Conservation (phyloP, 2,888 invertebrate genomes). For the Apoderus coryli region DNA sequence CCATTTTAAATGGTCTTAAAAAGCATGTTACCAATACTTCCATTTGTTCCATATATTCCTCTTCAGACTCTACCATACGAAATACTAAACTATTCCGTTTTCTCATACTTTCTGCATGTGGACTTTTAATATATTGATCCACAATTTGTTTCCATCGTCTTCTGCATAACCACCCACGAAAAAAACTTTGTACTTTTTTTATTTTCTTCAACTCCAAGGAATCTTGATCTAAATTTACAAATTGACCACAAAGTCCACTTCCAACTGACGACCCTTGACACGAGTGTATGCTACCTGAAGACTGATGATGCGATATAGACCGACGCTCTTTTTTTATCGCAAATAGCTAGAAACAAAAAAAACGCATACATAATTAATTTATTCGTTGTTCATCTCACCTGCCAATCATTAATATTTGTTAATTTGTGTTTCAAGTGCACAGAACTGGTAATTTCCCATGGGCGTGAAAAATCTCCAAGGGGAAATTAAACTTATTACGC, state of each 20-base stretch:
- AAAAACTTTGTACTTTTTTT: slow-evolving; percentile 76
- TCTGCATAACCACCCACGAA: slow-evolving; percentile 84
- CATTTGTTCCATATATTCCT: slow-evolving; percentile 84
- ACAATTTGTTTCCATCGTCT: slow-evolving; percentile 90
- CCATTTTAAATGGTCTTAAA: slow-evolving; percentile 82
- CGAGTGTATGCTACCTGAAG: slow-evolving; percentile 23
- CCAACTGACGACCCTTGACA: slow-evolving; percentile 21
- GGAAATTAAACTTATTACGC: no score
- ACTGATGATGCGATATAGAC: slow-evolving; percentile 32
- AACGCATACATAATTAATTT: no score
- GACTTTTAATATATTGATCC: slow-evolving; percentile 86
- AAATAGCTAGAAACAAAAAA: no score
- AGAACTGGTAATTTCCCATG: no score
- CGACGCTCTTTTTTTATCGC: slow-evolving; percentile 71
- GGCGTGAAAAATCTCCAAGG: no score
- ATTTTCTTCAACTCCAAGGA: slow-evolving; percentile 73
- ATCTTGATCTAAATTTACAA: slow-evolving; percentile 34
- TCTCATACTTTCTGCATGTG: slow-evolving; percentile 87
- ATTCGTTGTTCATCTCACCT: no score
- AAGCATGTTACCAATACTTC: slow-evolving; percentile 76
- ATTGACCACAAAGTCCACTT: slow-evolving; percentile 21
- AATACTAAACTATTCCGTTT: slow-evolving; percentile 81
- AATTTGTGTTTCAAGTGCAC: no score
- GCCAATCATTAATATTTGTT: no score
- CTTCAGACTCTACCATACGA: slow-evolving; percentile 86